These are phyloP conservation scores for Heterodera filipjevi DNA, from an alignment of 2,888 invertebrate species.

Conservation along the genomic window DNA sequence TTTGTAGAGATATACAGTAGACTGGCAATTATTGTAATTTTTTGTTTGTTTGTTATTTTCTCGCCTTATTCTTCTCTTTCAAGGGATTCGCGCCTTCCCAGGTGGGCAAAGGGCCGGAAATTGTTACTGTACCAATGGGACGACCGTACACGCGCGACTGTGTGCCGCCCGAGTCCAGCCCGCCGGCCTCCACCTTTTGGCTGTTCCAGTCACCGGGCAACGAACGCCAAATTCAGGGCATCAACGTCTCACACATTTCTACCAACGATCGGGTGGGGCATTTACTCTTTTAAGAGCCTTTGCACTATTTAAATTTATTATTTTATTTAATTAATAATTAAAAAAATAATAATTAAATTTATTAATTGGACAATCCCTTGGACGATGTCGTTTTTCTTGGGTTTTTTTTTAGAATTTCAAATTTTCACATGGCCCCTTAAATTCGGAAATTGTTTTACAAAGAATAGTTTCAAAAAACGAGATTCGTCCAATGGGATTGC, in stretches of 20 bases:
- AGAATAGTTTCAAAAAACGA: no score
- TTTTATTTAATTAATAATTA: neutral
- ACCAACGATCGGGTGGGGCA: constrained; percentile 60
- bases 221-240: constrained; percentile 36
- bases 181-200: constrained; percentile 63
- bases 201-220: constrained; percentile 47
- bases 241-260: constrained; percentile 64
- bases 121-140: constrained; percentile 57
- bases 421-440: no score
- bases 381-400: no score
- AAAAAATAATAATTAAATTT: no score
- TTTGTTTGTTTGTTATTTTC: no score
- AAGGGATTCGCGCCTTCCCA: constrained; percentile 36
- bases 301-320: neutral
- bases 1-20: no score
- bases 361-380: no score
- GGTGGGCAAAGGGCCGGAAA: constrained; percentile 31
- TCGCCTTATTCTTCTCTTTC: neutral
- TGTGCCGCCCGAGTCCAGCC: constrained; percentile 61
- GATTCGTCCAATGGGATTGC: no score
- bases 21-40: no score
- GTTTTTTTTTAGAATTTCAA: no score
- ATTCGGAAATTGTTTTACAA: no score
- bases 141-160: constrained; percentile 62
- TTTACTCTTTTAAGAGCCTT: neutral